Conservation (phyloP, 2,797 vertebrate species). For the Mycteria americana region DNA sequence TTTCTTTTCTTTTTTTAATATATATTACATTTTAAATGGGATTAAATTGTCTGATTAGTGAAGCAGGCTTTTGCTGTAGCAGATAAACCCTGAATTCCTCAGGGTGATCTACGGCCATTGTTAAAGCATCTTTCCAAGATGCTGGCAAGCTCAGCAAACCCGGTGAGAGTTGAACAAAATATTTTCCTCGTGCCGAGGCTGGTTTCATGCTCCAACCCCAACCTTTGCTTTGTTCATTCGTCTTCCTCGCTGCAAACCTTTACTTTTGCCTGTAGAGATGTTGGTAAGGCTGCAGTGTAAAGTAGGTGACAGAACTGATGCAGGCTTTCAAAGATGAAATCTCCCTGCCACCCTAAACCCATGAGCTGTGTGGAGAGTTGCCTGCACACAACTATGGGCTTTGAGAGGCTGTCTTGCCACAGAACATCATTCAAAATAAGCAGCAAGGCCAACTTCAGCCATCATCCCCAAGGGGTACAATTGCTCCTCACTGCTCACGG, state of each 20-base stretch:
- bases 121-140: not conserved
- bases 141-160: not conserved
- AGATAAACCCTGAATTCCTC: slow-evolving; percentile 63
- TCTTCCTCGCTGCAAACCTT: not conserved
- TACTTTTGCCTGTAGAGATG: not conserved
- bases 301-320: not conserved
- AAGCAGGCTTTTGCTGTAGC: slow-evolving; percentile 50
- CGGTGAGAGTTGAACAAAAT: not conserved
- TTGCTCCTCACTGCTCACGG: not conserved
- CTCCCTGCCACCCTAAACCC: not conserved
- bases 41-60: slow-evolving; percentile 76
- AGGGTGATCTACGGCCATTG: not conserved
- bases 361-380: not conserved
- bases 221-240: not conserved
- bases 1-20: slow-evolving; percentile 62
- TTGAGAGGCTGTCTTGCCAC: not conserved
- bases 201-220: not conserved
- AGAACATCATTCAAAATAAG: not conserved
- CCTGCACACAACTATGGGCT: not conserved
- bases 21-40: slow-evolving; percentile 68
- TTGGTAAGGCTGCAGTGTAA: not conserved
- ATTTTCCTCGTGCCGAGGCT: not conserved
- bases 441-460: not conserved
- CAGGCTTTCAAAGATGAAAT: not conserved
- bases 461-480: not conserved